Percentiles rank a stretch among this genome's conserved stretches.
phyloP scores from a whole-genome alignment of 2,888 invertebrate genomes.

The Drosophila antonietae region DNA sequence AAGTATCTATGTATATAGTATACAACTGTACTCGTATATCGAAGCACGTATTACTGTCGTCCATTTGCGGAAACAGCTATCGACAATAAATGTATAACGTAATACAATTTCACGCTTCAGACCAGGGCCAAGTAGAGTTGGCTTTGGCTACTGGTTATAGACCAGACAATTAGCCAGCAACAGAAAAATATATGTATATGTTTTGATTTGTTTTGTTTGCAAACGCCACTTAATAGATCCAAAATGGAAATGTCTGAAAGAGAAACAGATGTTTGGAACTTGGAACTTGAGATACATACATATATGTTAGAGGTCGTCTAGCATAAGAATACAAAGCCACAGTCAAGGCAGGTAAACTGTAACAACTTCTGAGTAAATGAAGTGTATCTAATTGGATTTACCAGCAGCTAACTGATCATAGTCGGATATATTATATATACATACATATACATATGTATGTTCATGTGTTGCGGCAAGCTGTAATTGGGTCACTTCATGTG shows the following conservation, averaged over 20 bases:
- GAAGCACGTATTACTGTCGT: constrained; percentile 45
- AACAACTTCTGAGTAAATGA: constrained; percentile 51
- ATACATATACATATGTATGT: background rate
- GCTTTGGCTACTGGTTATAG: constrained; percentile 52
- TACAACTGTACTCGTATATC: constrained; percentile 35
- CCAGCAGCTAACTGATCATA: constrained; percentile 34
- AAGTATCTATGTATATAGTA: background rate
- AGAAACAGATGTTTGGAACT: constrained; percentile 18
- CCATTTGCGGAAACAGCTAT: constrained; percentile 61
- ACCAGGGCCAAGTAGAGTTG: constrained; percentile 54
- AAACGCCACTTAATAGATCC: constrained; percentile 52
- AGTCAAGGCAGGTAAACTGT: constrained; percentile 59
- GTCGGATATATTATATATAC: background rate
- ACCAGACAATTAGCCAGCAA: constrained; percentile 54
- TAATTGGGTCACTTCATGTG: constrained; percentile 48
- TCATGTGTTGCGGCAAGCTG: constrained; percentile 8
- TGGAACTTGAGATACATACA: constrained; percentile 5
- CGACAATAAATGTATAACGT: constrained; percentile 44
- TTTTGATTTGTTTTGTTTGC: constrained; percentile 61
- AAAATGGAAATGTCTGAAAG: constrained; percentile 36
- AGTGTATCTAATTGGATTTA: constrained; percentile 56
- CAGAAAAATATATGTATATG: constrained; percentile 31
- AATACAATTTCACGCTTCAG: constrained; percentile 64
- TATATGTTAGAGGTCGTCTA: constrained; percentile 49
- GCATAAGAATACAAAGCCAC: constrained; percentile 49